Evolutionary conservation across 2,113 vertebrate species (phyloP), one percentile per base, ranked within the genome.

Genomic region (Geothlypis trichas): DNA sequence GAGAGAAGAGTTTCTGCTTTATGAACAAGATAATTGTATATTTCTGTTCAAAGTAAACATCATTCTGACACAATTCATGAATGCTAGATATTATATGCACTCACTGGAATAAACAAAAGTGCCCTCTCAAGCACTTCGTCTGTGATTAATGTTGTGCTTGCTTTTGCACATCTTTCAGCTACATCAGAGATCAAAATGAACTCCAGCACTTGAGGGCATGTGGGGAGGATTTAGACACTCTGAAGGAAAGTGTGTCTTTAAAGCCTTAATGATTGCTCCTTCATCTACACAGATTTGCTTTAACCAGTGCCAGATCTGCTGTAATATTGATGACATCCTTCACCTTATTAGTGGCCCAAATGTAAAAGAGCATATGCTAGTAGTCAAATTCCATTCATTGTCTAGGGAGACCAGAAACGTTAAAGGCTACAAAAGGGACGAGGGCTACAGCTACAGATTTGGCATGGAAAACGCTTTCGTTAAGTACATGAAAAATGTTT

Each of bases 11-110:
- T 74, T 96, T 94, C 61, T 95, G 47, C 61, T 91, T 94, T 78
- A 51, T 72, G 81, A 91, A 52, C 61, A 94, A 87, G 44, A 46
- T 87, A 88, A 93, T 84, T 71, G 47, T 94, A 5, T 93, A 81
- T 83, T 95, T 93, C 42, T 95, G 37, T 96, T 93, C 58, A 78
- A 93, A 85, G 42, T 73, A 93, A 86, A 67, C 44, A 71, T 79
- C 5, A n/a, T 86, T 85, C 42, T 96, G 90, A 65, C 79, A 65
- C 0, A 0, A 71, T 96, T 95, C 16, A 61, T 68, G 55, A 58
- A 82, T 1, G 6, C 81, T 74, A 72, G 69, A 35, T 92, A 80
- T 63, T 92, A 89, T 85, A 67, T 63, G 27, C 37, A 19, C 54
- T 88, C 41, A 10, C 76, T 66, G 76, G 54, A 84, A 75, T 84